Conservation (phyloP, 2,888 invertebrate genomes). For the Plebejus anna region DNA sequence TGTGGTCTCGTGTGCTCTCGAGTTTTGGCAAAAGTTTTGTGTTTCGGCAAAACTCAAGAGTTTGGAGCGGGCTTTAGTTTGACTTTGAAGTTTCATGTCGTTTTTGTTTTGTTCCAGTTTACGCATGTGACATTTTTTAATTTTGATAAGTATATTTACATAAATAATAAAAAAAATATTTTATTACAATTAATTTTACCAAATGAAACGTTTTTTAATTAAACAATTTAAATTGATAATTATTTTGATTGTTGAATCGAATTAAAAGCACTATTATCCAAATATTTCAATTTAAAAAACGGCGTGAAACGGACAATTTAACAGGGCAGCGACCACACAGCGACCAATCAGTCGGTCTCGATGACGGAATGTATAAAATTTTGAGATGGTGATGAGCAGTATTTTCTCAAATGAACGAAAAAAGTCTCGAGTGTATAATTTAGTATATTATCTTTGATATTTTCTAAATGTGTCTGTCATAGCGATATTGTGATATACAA, state of each 20-base stretch:
- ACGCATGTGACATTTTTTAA: neutral
- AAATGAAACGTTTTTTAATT: neutral
- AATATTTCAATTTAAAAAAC: conserved; percentile 13
- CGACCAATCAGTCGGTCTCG: conserved; percentile 74
- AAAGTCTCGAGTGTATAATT: conserved; percentile 52
- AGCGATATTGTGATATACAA: conserved; percentile 43
- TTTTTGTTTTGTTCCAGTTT: neutral
- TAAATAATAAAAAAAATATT: no score
- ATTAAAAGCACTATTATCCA: neutral
- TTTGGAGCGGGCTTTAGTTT: no score
- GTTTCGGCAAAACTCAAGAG: no score
- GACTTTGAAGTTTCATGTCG: neutral
- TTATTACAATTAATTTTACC: no score
- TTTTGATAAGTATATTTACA: neutral
- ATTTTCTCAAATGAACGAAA: conserved; percentile 57
- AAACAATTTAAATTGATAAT: neutral
- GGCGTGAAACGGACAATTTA: conserved; percentile 51
- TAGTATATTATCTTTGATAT: conserved; percentile 45
- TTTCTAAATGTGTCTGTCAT: conserved; percentile 49
- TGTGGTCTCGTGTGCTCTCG: no score
- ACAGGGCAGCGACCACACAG: conserved; percentile 74
- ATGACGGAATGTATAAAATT: conserved; percentile 78
- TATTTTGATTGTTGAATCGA: neutral
- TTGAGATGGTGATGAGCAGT: conserved; percentile 76
- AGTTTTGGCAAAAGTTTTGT: no score